A percentile compares a stretch with the other conserved stretches of the same genome.
Conservation (phyloP, 2,797 vertebrate genomes). For the Helicolenus hilgendorfi region DNA sequence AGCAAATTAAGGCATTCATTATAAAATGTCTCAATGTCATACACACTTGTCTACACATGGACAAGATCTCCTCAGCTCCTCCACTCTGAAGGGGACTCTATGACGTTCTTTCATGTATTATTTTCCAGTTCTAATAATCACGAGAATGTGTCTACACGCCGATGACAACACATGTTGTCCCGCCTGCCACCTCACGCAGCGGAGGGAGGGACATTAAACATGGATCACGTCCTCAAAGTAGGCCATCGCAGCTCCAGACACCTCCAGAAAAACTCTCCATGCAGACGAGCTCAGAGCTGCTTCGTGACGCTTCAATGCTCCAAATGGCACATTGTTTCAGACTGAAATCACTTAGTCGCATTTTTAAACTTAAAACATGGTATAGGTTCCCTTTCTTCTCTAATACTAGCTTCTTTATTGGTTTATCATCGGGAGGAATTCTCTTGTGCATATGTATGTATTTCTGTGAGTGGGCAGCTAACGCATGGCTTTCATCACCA, state of each 20-base stretch:
- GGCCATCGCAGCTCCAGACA: slow-evolving; percentile 58
- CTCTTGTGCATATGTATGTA: neutral
- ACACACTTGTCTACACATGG: neutral
- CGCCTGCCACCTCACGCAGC: slow-evolving; percentile 13
- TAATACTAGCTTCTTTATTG: neutral
- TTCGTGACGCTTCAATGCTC: neutral
- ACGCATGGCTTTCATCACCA: neutral
- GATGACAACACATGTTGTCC: slow-evolving; percentile 37
- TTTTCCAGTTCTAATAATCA: slow-evolving; percentile 17
- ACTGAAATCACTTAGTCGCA: neutral
- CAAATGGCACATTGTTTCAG: neutral
- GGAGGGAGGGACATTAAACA: slow-evolving; percentile 50
- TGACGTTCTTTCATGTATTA: slow-evolving; percentile 6
- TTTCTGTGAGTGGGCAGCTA: neutral
- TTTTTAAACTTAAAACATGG: slow-evolving; percentile 6
- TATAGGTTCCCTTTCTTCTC: neutral
- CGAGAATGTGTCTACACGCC: neutral
- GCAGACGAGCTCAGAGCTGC: neutral
- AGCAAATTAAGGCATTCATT: slow-evolving; percentile 50
- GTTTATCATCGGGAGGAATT: neutral
- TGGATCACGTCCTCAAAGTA: slow-evolving; percentile 68
- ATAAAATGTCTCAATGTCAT: slow-evolving; percentile 22
- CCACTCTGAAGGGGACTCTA: neutral
- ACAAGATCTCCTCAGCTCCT: neutral
- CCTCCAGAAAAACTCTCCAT: slow-evolving; percentile 17